Evolutionary conservation across 92 coral and sea anemone species (phyloP).

Genomic region (Muricea muricata): DNA sequence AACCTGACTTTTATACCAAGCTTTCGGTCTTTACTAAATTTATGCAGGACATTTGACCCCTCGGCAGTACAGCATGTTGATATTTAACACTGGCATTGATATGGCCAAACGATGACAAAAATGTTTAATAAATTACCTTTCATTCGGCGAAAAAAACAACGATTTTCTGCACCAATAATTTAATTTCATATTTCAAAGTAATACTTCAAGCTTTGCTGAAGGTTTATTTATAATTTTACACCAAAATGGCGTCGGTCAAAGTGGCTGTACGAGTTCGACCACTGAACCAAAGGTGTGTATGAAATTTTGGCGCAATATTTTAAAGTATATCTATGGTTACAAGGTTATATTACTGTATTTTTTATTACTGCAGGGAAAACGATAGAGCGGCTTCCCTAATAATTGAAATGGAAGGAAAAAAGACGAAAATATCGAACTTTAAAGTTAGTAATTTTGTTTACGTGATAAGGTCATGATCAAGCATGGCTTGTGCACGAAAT

Average conservation of each 20-base stretch:
- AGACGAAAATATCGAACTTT: constrained; percentile 87
- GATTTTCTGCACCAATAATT: not conserved
- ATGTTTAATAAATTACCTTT: not conserved
- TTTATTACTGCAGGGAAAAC: constrained; percentile 68
- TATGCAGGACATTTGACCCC: constrained; percentile 4
- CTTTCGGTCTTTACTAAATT: too few species aligned
- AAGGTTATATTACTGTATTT: not conserved
- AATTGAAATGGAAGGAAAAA: constrained; percentile 97
- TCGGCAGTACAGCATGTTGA: not conserved
- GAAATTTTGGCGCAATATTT: constrained; percentile 34
- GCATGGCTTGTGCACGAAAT: not conserved
- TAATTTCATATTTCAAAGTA: not conserved
- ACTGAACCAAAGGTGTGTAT: constrained; percentile 81
- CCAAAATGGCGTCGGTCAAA: constrained; percentile 92
- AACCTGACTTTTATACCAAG: too few species aligned
- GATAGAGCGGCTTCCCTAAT: constrained; percentile 88
- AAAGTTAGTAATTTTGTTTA: constrained; percentile 63
- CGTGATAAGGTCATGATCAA: not conserved
- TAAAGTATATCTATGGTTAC: not conserved
- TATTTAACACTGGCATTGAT: not conserved
- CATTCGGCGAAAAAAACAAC: not conserved
- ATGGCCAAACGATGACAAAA: constrained; percentile 12
- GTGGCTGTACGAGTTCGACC: constrained; percentile 98
- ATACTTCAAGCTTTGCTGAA: not conserved
- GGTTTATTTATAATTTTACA: not conserved